phyloP scores from a whole-genome alignment of 2,888 invertebrate genomes.

The Chouioia cunea region DNA sequence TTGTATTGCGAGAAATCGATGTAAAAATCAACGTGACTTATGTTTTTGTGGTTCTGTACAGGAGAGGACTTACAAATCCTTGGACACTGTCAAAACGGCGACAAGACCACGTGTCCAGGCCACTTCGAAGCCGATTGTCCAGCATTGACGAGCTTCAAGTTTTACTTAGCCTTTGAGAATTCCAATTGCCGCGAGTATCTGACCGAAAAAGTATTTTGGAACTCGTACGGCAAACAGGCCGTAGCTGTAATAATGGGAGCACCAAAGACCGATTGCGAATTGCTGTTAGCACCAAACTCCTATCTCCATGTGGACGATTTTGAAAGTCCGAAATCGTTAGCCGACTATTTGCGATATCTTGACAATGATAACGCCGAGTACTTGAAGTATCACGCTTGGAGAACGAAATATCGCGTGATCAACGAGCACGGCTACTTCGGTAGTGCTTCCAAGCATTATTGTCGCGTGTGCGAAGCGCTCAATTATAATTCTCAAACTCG shows the following conservation, averaged over 20 bases:
- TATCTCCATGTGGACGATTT: slow-evolving; percentile 75
- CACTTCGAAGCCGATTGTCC: slow-evolving; percentile 75
- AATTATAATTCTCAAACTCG: slow-evolving; percentile 72
- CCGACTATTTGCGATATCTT: slow-evolving; percentile 70
- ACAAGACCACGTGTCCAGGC: slow-evolving; percentile 74
- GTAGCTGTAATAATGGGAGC: slow-evolving; percentile 79
- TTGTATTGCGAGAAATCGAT: background rate
- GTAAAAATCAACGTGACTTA: background rate
- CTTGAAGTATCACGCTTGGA: slow-evolving; percentile 73
- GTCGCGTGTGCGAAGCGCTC: slow-evolving; percentile 78
- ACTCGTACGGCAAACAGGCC: slow-evolving; percentile 74
- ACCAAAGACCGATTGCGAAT: slow-evolving; percentile 63
- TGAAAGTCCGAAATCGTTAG: slow-evolving; percentile 70
- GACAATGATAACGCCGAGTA: slow-evolving; percentile 67
- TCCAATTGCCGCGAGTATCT: slow-evolving; percentile 78
- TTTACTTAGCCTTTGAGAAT: slow-evolving; percentile 80
- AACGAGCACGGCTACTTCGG: slow-evolving; percentile 81
- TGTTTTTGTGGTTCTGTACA: background rate
- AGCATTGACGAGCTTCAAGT: slow-evolving; percentile 73
- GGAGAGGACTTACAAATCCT: slow-evolving; percentile 70
- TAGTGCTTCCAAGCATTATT: slow-evolving; percentile 73
- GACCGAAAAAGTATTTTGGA: slow-evolving; percentile 79
- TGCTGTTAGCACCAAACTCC: slow-evolving; percentile 75
- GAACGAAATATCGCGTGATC: slow-evolving; percentile 70
- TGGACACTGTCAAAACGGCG: slow-evolving; percentile 70